Conservation (phyloP, 2,888 invertebrate species). For the Noctuana brunneofusca region DNA sequence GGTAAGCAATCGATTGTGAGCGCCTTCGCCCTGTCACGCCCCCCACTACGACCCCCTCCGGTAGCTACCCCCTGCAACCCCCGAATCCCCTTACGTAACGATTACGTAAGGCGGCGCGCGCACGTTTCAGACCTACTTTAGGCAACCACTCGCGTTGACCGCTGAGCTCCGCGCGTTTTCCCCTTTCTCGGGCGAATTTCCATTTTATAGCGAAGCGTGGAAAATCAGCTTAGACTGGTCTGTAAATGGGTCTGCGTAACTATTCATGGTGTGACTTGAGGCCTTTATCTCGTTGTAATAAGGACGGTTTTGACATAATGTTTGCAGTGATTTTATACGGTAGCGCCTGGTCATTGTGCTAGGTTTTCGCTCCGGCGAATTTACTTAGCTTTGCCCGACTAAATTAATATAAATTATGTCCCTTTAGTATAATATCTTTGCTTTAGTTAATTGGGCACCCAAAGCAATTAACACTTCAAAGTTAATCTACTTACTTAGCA, state of each 20-base stretch:
- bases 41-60: slow-evolving; percentile 46
- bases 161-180: slow-evolving; percentile 27
- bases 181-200: slow-evolving; percentile 31
- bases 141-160: slow-evolving; percentile 46
- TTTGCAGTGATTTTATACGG: slow-evolving; percentile 34
- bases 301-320: slow-evolving; percentile 14
- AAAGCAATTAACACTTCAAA: slow-evolving; percentile 10
- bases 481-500: too few relatives aligned
- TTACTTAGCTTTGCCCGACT: slow-evolving; percentile 45
- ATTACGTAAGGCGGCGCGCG: slow-evolving; percentile 78
- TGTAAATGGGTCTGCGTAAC: slow-evolving; percentile 35
- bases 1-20: slow-evolving; percentile 73
- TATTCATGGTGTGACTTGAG: slow-evolving; percentile 15
- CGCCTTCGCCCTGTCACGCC: slow-evolving; percentile 61
- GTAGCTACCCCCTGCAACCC: slow-evolving; percentile 58
- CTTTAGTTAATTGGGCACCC: slow-evolving; percentile 1
- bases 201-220: slow-evolving; percentile 37
- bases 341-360: slow-evolving; percentile 45
- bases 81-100: slow-evolving; percentile 70
- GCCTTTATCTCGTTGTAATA: slow-evolving; percentile 35
- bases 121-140: slow-evolving; percentile 59
- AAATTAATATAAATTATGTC: slow-evolving; percentile 12
- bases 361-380: slow-evolving; percentile 53
- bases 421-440: slow-evolving; percentile 11
- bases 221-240: slow-evolving; percentile 47